These are phyloP conservation scores for Tribolium freemani DNA, from an alignment of 2,888 invertebrate genomes.

Conservation along the genomic window DNA sequence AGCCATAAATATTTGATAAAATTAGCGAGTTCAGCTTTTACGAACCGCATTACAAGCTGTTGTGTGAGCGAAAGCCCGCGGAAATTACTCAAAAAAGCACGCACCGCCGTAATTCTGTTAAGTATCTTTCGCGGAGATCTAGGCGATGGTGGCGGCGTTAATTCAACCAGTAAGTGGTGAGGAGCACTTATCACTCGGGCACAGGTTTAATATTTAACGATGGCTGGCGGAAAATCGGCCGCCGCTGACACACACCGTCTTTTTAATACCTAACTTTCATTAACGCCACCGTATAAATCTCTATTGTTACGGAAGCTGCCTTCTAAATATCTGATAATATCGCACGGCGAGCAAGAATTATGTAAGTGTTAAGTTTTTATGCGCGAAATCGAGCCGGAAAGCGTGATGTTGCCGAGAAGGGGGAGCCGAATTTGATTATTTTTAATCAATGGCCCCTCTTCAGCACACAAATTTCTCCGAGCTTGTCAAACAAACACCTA, in stretches of 20 bases:
- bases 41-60: conserved; percentile 42
- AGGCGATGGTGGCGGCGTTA: conserved; percentile 56
- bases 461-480: not conserved
- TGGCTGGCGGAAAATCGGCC: conserved; percentile 59
- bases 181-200: conserved; percentile 65
- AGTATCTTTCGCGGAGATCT: conserved; percentile 61
- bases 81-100: conserved; percentile 61
- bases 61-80: conserved; percentile 40
- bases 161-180: conserved; percentile 63
- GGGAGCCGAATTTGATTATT: conserved; percentile 30
- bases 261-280: conserved; percentile 68
- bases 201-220: conserved; percentile 67
- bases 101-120: conserved; percentile 62
- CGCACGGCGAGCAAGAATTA: conserved; percentile 59
- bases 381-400: conserved; percentile 38
- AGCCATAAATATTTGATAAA: conserved; percentile 51
- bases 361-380: conserved; percentile 63
- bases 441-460: conserved; percentile 27
- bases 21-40: conserved; percentile 48
- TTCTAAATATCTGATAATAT: conserved; percentile 66
- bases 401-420: conserved; percentile 17
- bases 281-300: conserved; percentile 67
- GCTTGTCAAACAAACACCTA: not conserved
- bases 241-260: conserved; percentile 62
- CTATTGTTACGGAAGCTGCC: conserved; percentile 64